Percentiles rank a stretch among this genome's conserved stretches.
Evolutionary conservation across 92 coral and sea anemone species (phyloP).

Genomic region (Palythoa caribaeorum): DNA sequence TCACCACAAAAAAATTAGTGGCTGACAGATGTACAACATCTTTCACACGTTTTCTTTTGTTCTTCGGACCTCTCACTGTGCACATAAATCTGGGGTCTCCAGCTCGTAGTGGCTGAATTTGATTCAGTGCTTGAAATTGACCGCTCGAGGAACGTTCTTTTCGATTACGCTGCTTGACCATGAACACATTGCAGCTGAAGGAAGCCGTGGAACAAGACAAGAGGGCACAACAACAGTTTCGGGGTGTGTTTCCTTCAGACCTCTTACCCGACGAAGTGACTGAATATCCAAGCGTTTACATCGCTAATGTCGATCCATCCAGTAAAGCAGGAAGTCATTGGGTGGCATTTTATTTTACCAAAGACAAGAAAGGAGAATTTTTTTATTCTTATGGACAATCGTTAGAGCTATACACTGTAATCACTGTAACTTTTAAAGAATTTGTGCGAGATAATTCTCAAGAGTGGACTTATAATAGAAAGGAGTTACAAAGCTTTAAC

Average conservation of each 20-base stretch:
- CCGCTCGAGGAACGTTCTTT: neutral
- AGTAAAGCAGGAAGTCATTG: slow-evolving; percentile 60
- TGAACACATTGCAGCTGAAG: neutral
- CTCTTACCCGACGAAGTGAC: neutral
- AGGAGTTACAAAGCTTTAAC: slow-evolving; percentile 54
- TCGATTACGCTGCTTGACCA: slow-evolving; percentile 2
- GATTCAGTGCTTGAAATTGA: neutral
- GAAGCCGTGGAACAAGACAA: neutral
- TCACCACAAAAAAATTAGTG: too few species aligned
- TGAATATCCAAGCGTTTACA: neutral
- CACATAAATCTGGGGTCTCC: too few species aligned
- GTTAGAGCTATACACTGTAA: neutral
- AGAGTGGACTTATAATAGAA: slow-evolving; percentile 52
- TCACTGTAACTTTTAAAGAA: slow-evolving; percentile 28
- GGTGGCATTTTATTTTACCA: slow-evolving; percentile 42
- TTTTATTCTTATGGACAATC: slow-evolving; percentile 65
- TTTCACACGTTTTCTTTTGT: too few species aligned
- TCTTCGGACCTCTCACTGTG: too few species aligned
- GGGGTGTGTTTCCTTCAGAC: neutral
- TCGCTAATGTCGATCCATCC: slow-evolving; percentile 36
- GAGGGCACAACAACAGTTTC: neutral
- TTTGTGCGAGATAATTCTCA: slow-evolving; percentile 43
- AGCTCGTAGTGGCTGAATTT: neutral
- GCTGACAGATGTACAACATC: too few species aligned
- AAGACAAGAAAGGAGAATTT: slow-evolving; percentile 65